Base-by-base conservation (phyloP, 2,888 invertebrate genomes). In the Ormyrus thymus region DNA sequence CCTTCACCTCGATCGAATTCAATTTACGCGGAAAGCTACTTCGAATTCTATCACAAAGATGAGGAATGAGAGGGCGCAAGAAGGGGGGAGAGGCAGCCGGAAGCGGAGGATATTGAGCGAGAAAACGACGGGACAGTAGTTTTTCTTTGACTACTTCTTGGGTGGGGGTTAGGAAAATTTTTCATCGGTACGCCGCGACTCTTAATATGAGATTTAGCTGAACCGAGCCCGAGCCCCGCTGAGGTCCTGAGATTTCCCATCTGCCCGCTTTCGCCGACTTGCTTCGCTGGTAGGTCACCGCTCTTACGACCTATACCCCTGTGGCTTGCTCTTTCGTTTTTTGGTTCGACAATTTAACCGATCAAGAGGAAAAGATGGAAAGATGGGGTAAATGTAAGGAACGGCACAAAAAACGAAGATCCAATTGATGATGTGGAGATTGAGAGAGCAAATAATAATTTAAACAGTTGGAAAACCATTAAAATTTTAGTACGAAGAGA, bases 1-100 rank as follows among this genome's bases (percentile, higher is more conserved):
- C 50, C 15, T 29, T n/a, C 13, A 55, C 13, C 46, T 11, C 78
- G 69, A 68, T 78, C 73, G 78, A 78, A 78, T 78, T 78, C 78
- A 78, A 78, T 78, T 29, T 73, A 73, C 58, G 29, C 11, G 58
- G 58, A 65, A 65, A 64, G 62, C 69, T 46, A 48, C 29, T 8
- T 8, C 11, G 45, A n/a, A 15, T 13, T n/a, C 13, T 13, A 6
- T 11, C 48, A 10, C 58, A 50, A 68, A 73, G 73, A 78, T 78
- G 68, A 66, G 51, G 75, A 51, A 68, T 66, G 73, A 65, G 59
- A 78, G 66, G 65, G 62, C 55, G 58, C 29, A 29, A 29, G 29
- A 55, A 43, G 10, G 29, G 59, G 46, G 51, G 46, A 10, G 62
- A 46, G 55, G 45, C 13, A 56, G 64, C 56, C 58, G 7, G 53